Percentiles rank a stretch among this genome's conserved stretches.
phyloP scores from a whole-genome alignment of 1,140 invertebrate species.

The Antheraea mylitta region DNA sequence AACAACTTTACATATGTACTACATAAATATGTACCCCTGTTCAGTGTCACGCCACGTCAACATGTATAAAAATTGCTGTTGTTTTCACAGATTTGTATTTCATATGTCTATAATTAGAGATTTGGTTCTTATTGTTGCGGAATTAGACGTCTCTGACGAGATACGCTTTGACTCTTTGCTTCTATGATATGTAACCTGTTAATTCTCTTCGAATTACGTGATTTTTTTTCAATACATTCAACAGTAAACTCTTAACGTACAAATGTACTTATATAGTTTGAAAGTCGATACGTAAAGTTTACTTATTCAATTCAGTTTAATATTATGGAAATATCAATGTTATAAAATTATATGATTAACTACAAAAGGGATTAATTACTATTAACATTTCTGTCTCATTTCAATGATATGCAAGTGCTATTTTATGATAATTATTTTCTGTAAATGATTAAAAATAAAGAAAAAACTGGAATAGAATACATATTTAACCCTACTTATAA shows the following conservation, averaged over 20 bases:
- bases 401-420: too few species aligned
- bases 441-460: too few species aligned
- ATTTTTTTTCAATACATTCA: slow-evolving; percentile 9
- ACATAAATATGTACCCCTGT: slow-evolving; percentile 41
- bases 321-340: neutral
- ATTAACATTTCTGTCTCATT: too few species aligned
- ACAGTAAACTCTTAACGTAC: neutral
- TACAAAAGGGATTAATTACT: too few species aligned
- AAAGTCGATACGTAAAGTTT: slow-evolving; percentile 21
- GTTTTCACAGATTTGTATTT: slow-evolving; percentile 75
- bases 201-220: neutral
- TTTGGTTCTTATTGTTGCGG: slow-evolving; percentile 59
- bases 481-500: too few species aligned
- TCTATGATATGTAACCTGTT: neutral
- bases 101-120: slow-evolving; percentile 73
- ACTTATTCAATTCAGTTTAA: neutral
- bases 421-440: too few species aligned
- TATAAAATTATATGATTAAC: too few species aligned
- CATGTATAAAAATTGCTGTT: slow-evolving; percentile 72
- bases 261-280: slow-evolving; percentile 12
- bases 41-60: slow-evolving; percentile 76
- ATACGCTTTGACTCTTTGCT: slow-evolving; percentile 12
- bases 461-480: too few species aligned
- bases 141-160: slow-evolving; percentile 48
- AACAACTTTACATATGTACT: slow-evolving; percentile 33